phyloP scores from a whole-genome alignment of 1,140 invertebrate species.

The Cephus cinctus region DNA sequence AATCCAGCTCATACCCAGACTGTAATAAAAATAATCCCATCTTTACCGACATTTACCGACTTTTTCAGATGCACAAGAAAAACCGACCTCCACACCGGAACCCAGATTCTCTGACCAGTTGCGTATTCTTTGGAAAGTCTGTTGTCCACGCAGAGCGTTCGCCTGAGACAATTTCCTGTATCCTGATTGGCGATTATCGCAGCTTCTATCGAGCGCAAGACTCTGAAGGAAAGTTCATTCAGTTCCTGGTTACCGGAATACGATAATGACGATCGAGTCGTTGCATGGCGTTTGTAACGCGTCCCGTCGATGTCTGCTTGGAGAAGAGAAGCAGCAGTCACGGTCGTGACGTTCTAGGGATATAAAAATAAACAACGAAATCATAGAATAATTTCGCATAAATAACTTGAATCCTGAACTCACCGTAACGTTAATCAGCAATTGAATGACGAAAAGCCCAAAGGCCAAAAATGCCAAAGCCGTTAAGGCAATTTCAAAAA shows the following conservation, averaged over 20 bases:
- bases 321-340: no score
- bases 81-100: slow-evolving; percentile 70
- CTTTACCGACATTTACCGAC: background rate
- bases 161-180: slow-evolving; percentile 60
- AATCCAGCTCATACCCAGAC: slow-evolving; percentile 63
- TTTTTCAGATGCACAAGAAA: background rate
- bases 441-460: slow-evolving; percentile 72
- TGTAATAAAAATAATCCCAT: slow-evolving; percentile 34
- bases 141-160: slow-evolving; percentile 65
- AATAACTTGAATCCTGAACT: no score
- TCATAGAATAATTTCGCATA: no score
- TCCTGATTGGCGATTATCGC: slow-evolving; percentile 50
- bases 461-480: slow-evolving; percentile 78
- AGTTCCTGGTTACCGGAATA: slow-evolving; percentile 42
- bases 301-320: slow-evolving; percentile 19
- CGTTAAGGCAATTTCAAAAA: slow-evolving; percentile 76
- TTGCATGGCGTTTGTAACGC: slow-evolving; percentile 33
- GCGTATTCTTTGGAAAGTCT: slow-evolving; percentile 56
- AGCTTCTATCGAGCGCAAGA: slow-evolving; percentile 59
- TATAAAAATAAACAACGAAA: no score
- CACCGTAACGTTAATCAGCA: slow-evolving; percentile 62
- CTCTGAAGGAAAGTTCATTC: slow-evolving; percentile 59
- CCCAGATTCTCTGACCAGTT: slow-evolving; percentile 61
- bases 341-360: slow-evolving; percentile 18
- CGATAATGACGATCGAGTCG: slow-evolving; percentile 22